Conservation (phyloP, 2,888 invertebrate genomes). For the Sminthurides aquaticus region DNA sequence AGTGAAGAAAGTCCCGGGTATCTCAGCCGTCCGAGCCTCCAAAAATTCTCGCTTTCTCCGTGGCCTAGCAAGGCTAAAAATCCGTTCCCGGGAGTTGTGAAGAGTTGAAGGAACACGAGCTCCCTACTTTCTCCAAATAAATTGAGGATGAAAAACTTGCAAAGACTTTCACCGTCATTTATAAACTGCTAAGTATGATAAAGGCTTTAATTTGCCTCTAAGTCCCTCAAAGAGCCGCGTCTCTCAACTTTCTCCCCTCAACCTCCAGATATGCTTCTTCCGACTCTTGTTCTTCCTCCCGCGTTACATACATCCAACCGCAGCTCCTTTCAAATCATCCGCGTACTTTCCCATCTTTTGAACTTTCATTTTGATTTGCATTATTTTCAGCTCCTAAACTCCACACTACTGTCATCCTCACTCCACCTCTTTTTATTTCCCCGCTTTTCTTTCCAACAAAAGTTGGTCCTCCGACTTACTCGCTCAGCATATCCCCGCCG, state of each 20-base stretch:
- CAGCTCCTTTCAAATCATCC: too few relatives aligned
- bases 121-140: not conserved
- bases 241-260: not conserved
- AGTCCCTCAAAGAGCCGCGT: not conserved
- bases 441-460: not conserved
- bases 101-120: not conserved
- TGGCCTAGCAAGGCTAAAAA: too few relatives aligned
- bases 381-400: constrained; percentile 9
- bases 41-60: too few relatives aligned
- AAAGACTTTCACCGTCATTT: not conserved
- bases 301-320: too few relatives aligned
- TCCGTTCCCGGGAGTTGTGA: too few relatives aligned
- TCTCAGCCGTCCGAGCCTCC: too few relatives aligned
- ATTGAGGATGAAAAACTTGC: not conserved
- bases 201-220: not conserved
- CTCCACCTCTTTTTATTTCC: constrained; percentile 6
- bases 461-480: not conserved
- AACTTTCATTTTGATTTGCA: constrained; percentile 9
- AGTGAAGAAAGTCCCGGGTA: too few relatives aligned
- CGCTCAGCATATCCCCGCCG: not conserved
- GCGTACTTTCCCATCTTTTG: too few relatives aligned
- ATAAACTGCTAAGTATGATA: not conserved
- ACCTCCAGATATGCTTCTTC: not conserved
- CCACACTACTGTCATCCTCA: constrained; percentile 21
- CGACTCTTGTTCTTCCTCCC: not conserved